phyloP scores from a whole-genome alignment of 2,888 invertebrate species.

The Lasioglossum leucozonium region DNA sequence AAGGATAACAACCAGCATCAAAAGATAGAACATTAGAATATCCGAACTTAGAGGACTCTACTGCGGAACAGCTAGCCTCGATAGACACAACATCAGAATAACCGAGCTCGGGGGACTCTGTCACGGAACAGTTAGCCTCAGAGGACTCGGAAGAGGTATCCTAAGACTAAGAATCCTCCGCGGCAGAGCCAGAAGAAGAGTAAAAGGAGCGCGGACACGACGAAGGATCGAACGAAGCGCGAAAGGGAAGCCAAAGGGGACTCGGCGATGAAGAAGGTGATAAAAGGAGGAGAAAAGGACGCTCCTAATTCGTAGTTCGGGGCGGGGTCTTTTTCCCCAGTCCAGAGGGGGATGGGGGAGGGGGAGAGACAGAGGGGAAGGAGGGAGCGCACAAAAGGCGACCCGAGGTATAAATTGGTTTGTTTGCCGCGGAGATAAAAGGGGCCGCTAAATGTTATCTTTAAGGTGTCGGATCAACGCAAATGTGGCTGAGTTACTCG shows the following conservation, averaged over 20 bases:
- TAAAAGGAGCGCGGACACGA: background rate
- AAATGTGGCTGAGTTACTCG: constrained; percentile 85
- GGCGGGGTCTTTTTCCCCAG: constrained; percentile 68
- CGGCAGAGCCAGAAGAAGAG: background rate
- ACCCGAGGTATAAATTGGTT: constrained; percentile 85
- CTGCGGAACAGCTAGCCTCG: too few species aligned
- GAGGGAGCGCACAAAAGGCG: constrained; percentile 85
- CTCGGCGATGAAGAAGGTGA: constrained; percentile 27
- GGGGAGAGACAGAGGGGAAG: constrained; percentile 25
- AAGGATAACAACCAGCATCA: background rate
- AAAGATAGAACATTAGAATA: background rate
- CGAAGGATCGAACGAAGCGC: constrained; percentile 7
- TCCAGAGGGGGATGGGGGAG: background rate
- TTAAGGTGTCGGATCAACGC: constrained; percentile 85
- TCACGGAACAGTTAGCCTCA: background rate
- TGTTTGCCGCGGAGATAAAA: constrained; percentile 85
- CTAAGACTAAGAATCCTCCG: background rate
- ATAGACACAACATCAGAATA: too few species aligned
- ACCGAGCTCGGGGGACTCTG: background rate
- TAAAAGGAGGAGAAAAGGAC: constrained; percentile 73
- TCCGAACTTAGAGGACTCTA: background rate
- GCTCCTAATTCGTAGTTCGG: constrained; percentile 78
- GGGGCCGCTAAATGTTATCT: constrained; percentile 85
- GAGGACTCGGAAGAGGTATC: background rate
- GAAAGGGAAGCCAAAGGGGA: constrained; percentile 23